Conservation (phyloP, 2,113 vertebrate genomes). For the Bujurquina vittata region DNA sequence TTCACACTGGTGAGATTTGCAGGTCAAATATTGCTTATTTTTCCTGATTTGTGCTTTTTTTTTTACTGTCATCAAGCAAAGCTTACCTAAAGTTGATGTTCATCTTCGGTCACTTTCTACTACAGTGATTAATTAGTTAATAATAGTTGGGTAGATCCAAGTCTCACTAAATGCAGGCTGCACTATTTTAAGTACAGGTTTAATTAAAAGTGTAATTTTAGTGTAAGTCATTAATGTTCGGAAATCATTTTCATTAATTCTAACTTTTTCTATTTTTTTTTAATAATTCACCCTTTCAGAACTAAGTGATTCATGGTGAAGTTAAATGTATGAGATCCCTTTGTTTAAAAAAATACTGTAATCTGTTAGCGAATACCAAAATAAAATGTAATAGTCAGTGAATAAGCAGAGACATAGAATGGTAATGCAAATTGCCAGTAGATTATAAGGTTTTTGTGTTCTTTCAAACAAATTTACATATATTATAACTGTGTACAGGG, state of each 20-base stretch:
- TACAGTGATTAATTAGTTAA: neutral
- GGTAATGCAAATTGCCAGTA: neutral
- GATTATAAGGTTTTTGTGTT: neutral
- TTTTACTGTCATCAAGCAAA: neutral
- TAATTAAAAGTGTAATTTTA: conserved; percentile 73
- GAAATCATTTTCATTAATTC: conserved; percentile 40
- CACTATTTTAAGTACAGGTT: conserved; percentile 64
- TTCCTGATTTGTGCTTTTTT: neutral
- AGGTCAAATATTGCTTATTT: neutral
- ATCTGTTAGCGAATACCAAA: neutral
- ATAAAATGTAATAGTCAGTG: neutral
- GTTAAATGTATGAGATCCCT: neutral
- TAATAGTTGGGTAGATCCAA: neutral
- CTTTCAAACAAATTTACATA: neutral
- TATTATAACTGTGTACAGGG: neutral
- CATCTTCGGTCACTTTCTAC: neutral
- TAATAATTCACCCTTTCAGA: conserved; percentile 26
- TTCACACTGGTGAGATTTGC: neutral
- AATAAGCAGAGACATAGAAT: neutral
- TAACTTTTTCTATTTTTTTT: conserved; percentile 23
- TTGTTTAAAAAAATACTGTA: neutral
- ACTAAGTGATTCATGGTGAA: conserved; percentile 15
- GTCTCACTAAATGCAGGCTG: conserved; percentile 30
- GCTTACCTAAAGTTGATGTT: neutral
- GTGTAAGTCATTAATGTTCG: conserved; percentile 59